Evolutionary conservation across 2,888 invertebrate species (phyloP).

Genomic region (Heliconius sara): DNA sequence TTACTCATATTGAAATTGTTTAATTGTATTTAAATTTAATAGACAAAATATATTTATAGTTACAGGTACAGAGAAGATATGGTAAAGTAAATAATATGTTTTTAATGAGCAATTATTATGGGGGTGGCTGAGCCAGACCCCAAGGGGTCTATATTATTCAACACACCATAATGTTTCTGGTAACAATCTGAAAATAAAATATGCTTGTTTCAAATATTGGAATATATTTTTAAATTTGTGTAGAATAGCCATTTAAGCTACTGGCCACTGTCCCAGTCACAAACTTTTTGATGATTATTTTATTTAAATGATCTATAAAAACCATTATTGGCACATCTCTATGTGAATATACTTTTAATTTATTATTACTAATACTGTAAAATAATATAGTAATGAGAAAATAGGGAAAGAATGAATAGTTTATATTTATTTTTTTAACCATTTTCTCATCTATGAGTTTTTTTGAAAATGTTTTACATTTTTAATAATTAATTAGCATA

Average conservation of each 20-base stretch:
- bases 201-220: constrained; percentile 36
- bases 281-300: too few relatives aligned
- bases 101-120: constrained; percentile 42
- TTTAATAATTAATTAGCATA: too few relatives aligned
- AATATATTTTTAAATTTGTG: constrained; percentile 2
- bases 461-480: too few relatives aligned
- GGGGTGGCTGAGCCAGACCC: constrained; percentile 54
- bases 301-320: too few relatives aligned
- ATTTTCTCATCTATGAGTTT: too few relatives aligned
- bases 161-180: constrained; percentile 66
- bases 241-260: neutral
- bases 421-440: too few relatives aligned
- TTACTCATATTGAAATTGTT: constrained; percentile 68
- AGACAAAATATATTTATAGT: constrained; percentile 21
- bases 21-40: neutral
- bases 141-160: constrained; percentile 68
- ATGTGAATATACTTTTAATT: too few relatives aligned
- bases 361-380: too few relatives aligned
- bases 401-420: too few relatives aligned
- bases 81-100: constrained; percentile 32
- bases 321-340: too few relatives aligned
- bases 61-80: constrained; percentile 50
- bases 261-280: neutral
- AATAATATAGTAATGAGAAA: too few relatives aligned
- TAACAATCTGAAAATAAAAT: constrained; percentile 65